Base-by-base conservation (phyloP, 37 sponge, comb jelly and placozoan genomes). In the Crambe crambe region DNA sequence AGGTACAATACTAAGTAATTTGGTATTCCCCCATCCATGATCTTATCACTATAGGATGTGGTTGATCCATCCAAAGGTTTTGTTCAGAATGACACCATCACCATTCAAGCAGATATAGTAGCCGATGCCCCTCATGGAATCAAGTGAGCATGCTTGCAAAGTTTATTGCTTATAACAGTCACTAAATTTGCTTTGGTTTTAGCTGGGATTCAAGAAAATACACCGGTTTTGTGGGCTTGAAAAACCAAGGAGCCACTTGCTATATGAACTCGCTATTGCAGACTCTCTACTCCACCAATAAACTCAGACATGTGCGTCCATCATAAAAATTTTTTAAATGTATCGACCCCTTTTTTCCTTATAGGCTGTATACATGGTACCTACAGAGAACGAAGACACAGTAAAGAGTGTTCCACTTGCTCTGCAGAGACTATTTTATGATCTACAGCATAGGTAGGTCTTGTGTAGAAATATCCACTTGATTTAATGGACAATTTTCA, bases 251-350 rank as follows among this genome's bases (percentile, higher is more conserved):
- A 5, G 99, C 99, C 37, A 98, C 99, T 31, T 98, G 99, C 79
- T 98, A 98, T 85, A 98, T 98, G 99, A 98, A 93, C 86, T 98
- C 99, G 2, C 79, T 98, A n/a, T 78, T 98, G 22, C 99, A 98
- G 74, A 95, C 97, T 0, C 83, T 98, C 37, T 98, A 86, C 94
- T 98, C 90, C 84, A 94, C 96, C 51, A 88, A 77, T 42, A 86
- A 91, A 81, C 92, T 98, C 58, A 86, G 99, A 66, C 91, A 86
- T 83, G 96, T 95, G 54, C 51, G 12, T 6, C n/a, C n/a, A n/a
- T n/a, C n/a, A n/a, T n/a, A n/a, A n/a, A n/a, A n/a, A n/a, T n/a
- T n/a, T n/a, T n/a, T n/a, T n/a, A n/a, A n/a, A n/a, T n/a, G n/a
- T n/a, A n/a, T n/a, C n/a, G n/a, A n/a, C n/a, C n/a, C n/a, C n/a